Evolutionary conservation across 2,888 invertebrate species (phyloP).

Genomic region (Odontomyia ornata): DNA sequence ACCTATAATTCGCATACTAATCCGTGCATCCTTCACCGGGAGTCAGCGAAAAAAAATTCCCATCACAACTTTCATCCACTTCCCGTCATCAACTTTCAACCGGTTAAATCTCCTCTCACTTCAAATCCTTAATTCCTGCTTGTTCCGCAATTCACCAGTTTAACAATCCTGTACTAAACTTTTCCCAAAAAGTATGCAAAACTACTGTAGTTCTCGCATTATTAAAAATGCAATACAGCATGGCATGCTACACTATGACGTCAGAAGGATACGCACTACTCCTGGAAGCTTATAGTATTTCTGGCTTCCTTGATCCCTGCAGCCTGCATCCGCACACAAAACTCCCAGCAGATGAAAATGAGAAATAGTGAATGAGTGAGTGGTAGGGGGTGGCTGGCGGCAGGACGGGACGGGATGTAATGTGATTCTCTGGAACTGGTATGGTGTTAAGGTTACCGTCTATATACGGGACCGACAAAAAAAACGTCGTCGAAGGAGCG

Average conservation of each 20-base stretch:
- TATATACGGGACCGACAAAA: conserved; percentile 17
- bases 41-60: not conserved
- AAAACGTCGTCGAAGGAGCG: not conserved
- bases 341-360: conserved; percentile 6
- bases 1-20: too few species aligned
- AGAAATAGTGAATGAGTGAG: conserved; percentile 31
- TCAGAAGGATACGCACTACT: conserved; percentile 38
- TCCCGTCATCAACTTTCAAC: conserved; percentile 4
- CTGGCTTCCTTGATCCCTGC: conserved; percentile 30
- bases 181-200: conserved; percentile 24
- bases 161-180: conserved; percentile 17
- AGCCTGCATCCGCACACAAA: conserved; percentile 14
- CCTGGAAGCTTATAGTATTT: conserved; percentile 25
- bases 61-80: not conserved
- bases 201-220: conserved; percentile 28
- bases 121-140: conserved; percentile 12
- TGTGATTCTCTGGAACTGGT: not conserved
- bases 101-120: not conserved
- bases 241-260: conserved; percentile 35
- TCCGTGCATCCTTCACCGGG: not conserved
- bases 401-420: not conserved
- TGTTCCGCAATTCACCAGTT: conserved; percentile 31
- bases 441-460: conserved; percentile 39
- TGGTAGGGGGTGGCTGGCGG: not conserved
- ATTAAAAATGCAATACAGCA: conserved; percentile 43